Evolutionary conservation across 2,797 vertebrate genomes (phyloP).

Genomic region (Arnoldichthys spilopterus): DNA sequence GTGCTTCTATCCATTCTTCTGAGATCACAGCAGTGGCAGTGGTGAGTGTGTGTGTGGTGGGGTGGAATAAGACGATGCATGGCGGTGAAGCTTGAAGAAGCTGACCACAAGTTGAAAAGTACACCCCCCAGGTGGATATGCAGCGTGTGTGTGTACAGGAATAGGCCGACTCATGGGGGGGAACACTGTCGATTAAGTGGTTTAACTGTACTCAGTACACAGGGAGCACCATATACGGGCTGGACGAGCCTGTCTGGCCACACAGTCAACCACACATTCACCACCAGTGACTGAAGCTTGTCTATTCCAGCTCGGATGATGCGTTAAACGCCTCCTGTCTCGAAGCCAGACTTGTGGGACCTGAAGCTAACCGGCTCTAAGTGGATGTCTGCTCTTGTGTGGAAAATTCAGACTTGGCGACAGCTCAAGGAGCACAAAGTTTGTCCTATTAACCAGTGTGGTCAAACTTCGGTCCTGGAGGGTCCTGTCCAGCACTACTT

Average conservation of each 20-base stretch:
- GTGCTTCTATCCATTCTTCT: constrained; percentile 37
- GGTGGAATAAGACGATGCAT: not conserved
- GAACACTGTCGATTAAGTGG: not conserved
- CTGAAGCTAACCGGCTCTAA: not conserved
- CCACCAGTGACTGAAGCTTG: not conserved
- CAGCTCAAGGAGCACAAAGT: too few relatives aligned
- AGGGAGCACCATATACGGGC: constrained; percentile 37
- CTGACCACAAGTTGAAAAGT: constrained; percentile 13
- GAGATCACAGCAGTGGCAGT: not conserved
- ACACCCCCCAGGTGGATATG: constrained; percentile 30
- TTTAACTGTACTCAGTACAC: constrained; percentile 25
- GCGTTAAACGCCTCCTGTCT: not conserved
- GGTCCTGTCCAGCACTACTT: too few relatives aligned
- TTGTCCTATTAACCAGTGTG: too few relatives aligned
- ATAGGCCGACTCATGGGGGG: constrained; percentile 15
- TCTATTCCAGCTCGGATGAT: constrained; percentile 3
- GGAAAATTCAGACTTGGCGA: too few relatives aligned
- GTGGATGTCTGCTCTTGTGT: not conserved
- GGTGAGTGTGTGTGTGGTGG: constrained; percentile 21
- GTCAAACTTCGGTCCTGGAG: too few relatives aligned
- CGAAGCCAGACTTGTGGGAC: not conserved
- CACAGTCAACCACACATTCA: not conserved
- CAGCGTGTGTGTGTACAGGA: constrained; percentile 20
- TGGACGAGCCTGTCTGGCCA: constrained; percentile 12
- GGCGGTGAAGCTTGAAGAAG: not conserved